phyloP scores from a whole-genome alignment of 1,140 invertebrate genomes.

The Sitobion miscanthi region DNA sequence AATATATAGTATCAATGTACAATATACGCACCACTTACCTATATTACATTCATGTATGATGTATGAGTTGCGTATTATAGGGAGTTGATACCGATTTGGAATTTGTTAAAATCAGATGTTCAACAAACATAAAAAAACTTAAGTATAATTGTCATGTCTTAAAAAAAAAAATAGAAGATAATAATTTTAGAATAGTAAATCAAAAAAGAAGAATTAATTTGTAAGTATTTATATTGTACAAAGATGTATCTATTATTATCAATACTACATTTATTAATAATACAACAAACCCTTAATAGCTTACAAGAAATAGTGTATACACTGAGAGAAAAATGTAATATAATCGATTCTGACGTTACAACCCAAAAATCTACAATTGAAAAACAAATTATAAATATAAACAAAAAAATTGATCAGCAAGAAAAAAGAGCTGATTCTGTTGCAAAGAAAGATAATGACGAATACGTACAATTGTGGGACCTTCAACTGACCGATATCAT shows the following conservation, averaged over 20 bases:
- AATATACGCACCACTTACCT: too few relatives aligned
- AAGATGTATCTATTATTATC: neutral
- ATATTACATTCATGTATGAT: too few relatives aligned
- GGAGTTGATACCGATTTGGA: neutral
- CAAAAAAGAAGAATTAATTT: neutral
- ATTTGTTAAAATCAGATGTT: slow-evolving; percentile 11
- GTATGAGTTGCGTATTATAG: neutral
- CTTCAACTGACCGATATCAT: neutral
- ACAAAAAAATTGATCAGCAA: neutral
- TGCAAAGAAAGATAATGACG: neutral
- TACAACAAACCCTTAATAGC: neutral
- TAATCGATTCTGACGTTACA: neutral
- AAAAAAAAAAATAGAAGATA: slow-evolving; percentile 11
- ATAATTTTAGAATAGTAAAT: neutral
- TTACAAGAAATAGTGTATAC: neutral
- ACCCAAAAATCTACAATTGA: neutral
- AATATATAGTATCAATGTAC: too few relatives aligned
- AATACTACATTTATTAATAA: neutral
- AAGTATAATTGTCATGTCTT: neutral
- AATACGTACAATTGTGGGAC: neutral
- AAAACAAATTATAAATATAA: neutral
- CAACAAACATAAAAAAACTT: neutral
- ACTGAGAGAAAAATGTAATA: neutral
- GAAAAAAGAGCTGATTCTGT: neutral
- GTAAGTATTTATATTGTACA: neutral